Evolutionary conservation across 2,797 vertebrate species (phyloP), one percentile per base, ranked within the genome.

Genomic region (Hyperoplus lanceolatus): DNA sequence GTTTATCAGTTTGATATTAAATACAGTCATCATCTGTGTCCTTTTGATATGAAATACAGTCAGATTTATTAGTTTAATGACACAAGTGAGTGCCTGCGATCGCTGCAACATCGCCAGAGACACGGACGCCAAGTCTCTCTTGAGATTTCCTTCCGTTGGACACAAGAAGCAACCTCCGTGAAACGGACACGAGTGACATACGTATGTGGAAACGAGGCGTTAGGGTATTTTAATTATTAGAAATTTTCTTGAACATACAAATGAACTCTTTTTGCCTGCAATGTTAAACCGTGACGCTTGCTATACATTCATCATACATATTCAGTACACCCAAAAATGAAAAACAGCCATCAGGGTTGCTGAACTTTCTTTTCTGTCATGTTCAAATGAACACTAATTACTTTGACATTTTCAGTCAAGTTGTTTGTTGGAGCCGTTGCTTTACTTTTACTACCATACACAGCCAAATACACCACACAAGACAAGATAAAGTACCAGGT

Each of bases 261-360:
- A 51, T 16, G 0, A 56, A 43, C 5, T 11, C 1, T 8, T 62
- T 53, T 70, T 59, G 3, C 49, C 41, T 49, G 3, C 46, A 56
- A n/a, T 12, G 21, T 50, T 41, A 36, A 71, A 67, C 18, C 7
- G 11, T 38, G 11, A 54, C 12, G 42, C 6, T 66, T 61, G 12
- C 12, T 6, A 36, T 70, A 9, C 11, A 45, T 42, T 73, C n/a
- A 63, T 10, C 21, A 68, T 69, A 71, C 45, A 42, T 43, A 29
- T 43, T 43, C 1, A 64, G 5, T 48, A 48, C 10, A 54, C 21
- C 21, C 15, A 49, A 14, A 51, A 16, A 48, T 18, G 14, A 58
- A 50, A 18, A 54, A 46, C 39, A 68, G 13, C 18, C 12, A 39
- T 58, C 13, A 61, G 18, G 38, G n/a, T 48, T 18, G 16, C 53